Percentiles rank a stretch among this genome's conserved stretches.
These are phyloP conservation scores for Lithobates sylvaticus DNA, from an alignment of 2,797 vertebrate genomes.

Conservation along the genomic window DNA sequence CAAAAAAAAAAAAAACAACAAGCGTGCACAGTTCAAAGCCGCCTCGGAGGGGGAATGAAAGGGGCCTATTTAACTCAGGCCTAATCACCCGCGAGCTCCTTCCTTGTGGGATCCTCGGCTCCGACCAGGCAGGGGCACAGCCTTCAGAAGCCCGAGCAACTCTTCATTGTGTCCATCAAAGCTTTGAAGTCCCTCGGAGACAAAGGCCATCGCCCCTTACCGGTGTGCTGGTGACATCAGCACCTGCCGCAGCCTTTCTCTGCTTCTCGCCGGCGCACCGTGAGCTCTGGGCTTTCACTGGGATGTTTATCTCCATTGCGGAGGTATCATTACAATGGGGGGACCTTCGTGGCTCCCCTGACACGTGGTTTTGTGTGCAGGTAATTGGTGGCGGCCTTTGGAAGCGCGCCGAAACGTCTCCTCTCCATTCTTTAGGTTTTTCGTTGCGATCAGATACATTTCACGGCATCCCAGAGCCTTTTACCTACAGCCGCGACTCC, in stretches of 20 bases:
- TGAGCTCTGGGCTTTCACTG: not conserved
- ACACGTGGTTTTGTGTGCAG: not conserved
- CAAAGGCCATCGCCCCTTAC: not conserved
- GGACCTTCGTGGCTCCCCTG: not conserved
- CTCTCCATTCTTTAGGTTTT: not conserved
- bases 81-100: constrained; percentile 7
- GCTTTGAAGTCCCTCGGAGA: constrained; percentile 34
- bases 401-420: not conserved
- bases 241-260: constrained; percentile 23
- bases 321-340: not conserved
- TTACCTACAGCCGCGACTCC: not conserved
- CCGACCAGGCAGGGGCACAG: not conserved
- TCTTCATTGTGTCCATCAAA: constrained; percentile 18
- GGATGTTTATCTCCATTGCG: not conserved
- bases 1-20: constrained; percentile 28
- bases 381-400: not conserved
- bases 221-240: constrained; percentile 6
- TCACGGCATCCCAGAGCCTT: not conserved
- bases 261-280: not conserved
- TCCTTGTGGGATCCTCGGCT: not conserved
- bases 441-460: constrained; percentile 1
- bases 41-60: constrained; percentile 2
- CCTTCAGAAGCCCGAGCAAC: not conserved
- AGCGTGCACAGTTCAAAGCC: constrained; percentile 31
- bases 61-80: not conserved